Conservation (phyloP, 1,140 invertebrate genomes). For the Tetragnatha versicolor region DNA sequence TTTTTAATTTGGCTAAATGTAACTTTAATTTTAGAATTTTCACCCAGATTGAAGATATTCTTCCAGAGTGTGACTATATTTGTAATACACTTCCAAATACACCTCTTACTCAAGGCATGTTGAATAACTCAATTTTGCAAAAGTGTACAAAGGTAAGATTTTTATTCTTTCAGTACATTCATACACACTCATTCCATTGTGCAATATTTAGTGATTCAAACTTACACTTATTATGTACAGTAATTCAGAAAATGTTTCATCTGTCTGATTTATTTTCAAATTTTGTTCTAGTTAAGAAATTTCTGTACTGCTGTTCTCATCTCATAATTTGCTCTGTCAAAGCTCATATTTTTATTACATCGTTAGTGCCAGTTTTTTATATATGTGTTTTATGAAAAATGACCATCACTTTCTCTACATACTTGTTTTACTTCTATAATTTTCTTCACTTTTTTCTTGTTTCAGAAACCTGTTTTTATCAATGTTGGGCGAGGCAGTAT, state of each 20-base stretch:
- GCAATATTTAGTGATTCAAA: neutral
- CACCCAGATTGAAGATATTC: conserved; percentile 63
- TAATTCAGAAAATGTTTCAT: neutral
- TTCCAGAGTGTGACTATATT: conserved; percentile 69
- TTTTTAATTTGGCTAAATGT: conserved; percentile 19
- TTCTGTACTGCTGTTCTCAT: neutral
- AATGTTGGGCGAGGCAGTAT: conserved; percentile 71
- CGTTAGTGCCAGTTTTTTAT: neutral
- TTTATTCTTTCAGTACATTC: neutral
- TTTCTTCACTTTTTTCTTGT: neutral
- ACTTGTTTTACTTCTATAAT: neutral
- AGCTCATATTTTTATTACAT: neutral
- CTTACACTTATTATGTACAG: neutral
- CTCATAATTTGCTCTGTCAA: neutral
- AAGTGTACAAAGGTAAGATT: conserved; percentile 62
- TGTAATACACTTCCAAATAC: conserved; percentile 70
- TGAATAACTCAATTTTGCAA: conserved; percentile 66
- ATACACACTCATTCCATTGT: neutral
- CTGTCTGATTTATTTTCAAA: neutral
- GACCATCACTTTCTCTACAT: neutral
- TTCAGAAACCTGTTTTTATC: conserved; percentile 66
- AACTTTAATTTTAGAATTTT: conserved; percentile 59
- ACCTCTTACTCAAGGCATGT: conserved; percentile 66
- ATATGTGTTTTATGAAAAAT: neutral
- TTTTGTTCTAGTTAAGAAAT: neutral